A percentile compares a stretch with the other conserved stretches of the same genome.
phyloP scores from a whole-genome alignment of 2,888 invertebrate genomes.

The Platypus cylindrus region DNA sequence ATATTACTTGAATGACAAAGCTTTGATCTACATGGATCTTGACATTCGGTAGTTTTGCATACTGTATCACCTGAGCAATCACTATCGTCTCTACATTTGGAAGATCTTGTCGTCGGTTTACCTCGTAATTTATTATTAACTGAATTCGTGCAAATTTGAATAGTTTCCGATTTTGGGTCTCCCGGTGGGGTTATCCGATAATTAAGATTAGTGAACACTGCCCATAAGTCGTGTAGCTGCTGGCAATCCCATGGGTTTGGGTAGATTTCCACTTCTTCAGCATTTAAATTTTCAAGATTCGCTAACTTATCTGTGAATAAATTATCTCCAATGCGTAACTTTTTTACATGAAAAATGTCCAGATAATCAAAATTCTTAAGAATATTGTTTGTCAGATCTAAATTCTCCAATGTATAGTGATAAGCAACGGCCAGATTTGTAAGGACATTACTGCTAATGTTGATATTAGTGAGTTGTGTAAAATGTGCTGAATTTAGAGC shows the following conservation, averaged over 20 bases:
- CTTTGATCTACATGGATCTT: slow-evolving; percentile 9
- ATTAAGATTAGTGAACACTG: not conserved
- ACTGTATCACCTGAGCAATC: slow-evolving; percentile 2
- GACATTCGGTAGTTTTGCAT: slow-evolving; percentile 6
- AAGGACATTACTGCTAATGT: slow-evolving; percentile 10
- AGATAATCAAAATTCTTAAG: slow-evolving; percentile 8
- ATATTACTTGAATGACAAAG: slow-evolving; percentile 6
- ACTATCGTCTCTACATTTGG: slow-evolving; percentile 2
- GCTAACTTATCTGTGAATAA: slow-evolving; percentile 5
- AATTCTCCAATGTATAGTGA: slow-evolving; percentile 4
- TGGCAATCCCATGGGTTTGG: slow-evolving; percentile 13
- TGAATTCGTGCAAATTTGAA: not conserved
- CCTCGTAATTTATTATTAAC: not conserved
- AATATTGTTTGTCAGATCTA: slow-evolving; percentile 9
- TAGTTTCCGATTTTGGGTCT: not conserved
- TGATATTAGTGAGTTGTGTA: slow-evolving; percentile 5
- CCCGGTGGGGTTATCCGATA: slow-evolving; percentile 4
- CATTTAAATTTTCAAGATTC: slow-evolving; percentile 6
- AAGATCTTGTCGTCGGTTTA: too few relatives aligned
- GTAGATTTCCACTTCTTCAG: slow-evolving; percentile 5
- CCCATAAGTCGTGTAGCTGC: slow-evolving; percentile 7
- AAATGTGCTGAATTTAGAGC: slow-evolving; percentile 3
- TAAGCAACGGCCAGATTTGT: slow-evolving; percentile 6
- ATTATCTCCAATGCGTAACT: slow-evolving; percentile 8
- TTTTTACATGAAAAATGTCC: slow-evolving; percentile 6